These are phyloP conservation scores for Procambarus virginalis DNA, from an alignment of 1,140 invertebrate genomes.

Conservation along the genomic window DNA sequence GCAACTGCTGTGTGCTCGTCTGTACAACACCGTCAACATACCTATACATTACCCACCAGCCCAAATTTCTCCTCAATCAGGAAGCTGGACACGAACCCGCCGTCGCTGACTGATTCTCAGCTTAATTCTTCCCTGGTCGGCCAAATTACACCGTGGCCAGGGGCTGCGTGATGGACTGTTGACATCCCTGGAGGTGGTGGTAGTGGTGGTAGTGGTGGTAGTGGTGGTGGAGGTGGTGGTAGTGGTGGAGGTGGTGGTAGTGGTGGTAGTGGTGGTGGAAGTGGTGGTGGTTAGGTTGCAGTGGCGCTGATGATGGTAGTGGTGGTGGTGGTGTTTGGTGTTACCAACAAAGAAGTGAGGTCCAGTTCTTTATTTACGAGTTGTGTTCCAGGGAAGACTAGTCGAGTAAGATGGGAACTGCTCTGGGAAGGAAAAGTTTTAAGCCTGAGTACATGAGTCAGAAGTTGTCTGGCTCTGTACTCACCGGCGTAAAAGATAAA, in stretches of 20 bases:
- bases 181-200: not conserved
- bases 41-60: not conserved
- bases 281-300: not conserved
- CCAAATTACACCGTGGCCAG: not conserved
- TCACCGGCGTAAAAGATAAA: no score
- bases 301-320: not conserved
- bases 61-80: slow-evolving; percentile 1
- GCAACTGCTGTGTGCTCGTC: no score
- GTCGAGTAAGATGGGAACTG: no score
- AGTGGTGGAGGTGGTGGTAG: not conserved
- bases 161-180: not conserved
- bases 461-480: no score
- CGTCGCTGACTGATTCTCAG: not conserved
- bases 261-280: not conserved
- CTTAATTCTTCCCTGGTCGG: not conserved
- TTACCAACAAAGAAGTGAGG: no score
- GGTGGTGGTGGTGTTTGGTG: not conserved
- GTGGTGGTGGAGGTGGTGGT: not conserved
- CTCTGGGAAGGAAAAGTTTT: no score
- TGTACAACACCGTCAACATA: not conserved
- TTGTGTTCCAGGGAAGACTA: no score
- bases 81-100: not conserved
- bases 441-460: no score
- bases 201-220: not conserved
- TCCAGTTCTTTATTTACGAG: no score